Percentiles rank a stretch among this genome's conserved stretches.
Conservation (phyloP, 2,888 invertebrate genomes). For the Chymomyza caudatula region DNA sequence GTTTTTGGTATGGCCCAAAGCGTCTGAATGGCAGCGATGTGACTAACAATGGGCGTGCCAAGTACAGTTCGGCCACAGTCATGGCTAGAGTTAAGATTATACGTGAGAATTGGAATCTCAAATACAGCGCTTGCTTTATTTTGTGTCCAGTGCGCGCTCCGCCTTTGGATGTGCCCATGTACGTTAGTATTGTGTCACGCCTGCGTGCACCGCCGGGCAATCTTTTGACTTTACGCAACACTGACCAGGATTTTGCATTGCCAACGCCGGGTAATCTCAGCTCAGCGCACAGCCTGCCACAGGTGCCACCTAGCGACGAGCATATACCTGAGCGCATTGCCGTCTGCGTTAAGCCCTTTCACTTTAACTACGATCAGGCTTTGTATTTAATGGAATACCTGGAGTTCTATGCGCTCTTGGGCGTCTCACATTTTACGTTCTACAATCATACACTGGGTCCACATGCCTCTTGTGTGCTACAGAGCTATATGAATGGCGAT, state of each 20-base stretch:
- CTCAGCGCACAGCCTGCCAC: neutral
- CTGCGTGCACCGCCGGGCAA: conserved; percentile 82
- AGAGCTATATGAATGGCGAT: conserved; percentile 80
- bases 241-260: conserved; percentile 77
- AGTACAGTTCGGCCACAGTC: conserved; percentile 82
- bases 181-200: conserved; percentile 85
- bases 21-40: conserved; percentile 40
- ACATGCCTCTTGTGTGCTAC: conserved; percentile 87
- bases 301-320: conserved; percentile 61
- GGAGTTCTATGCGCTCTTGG: conserved; percentile 90
- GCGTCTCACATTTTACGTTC: conserved; percentile 92
- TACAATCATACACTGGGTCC: conserved; percentile 93
- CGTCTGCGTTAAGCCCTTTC: conserved; percentile 93
- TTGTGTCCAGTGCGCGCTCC: conserved; percentile 85
- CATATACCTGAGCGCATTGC: conserved; percentile 81
- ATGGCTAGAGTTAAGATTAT: conserved; percentile 90
- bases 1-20: conserved; percentile 83
- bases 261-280: conserved; percentile 14
- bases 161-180: conserved; percentile 81
- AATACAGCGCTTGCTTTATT: conserved; percentile 94
- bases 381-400: conserved; percentile 92
- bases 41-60: conserved; percentile 37
- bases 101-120: conserved; percentile 95
- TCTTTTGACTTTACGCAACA: conserved; percentile 82
- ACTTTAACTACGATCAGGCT: conserved; percentile 91